Evolutionary conservation across 2,797 vertebrate species (phyloP).

Genomic region (Todus mexicanus): DNA sequence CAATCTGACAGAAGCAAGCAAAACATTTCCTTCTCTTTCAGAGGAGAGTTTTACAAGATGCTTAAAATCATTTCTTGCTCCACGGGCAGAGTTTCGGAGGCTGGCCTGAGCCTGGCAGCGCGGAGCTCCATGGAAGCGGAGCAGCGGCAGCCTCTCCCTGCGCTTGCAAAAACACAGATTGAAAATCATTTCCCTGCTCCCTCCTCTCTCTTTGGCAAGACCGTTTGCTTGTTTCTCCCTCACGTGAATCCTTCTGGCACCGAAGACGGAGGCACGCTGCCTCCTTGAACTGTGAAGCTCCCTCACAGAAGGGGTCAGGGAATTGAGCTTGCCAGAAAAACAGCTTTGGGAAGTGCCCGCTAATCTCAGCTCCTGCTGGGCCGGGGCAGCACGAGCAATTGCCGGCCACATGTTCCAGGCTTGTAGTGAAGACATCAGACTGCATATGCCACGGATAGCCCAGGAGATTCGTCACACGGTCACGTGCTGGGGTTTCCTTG

Average conservation of each 20-base stretch:
- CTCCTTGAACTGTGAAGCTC: neutral
- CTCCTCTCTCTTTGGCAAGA: neutral
- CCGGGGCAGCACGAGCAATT: neutral
- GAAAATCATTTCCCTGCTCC: neutral
- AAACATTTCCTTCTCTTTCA: neutral
- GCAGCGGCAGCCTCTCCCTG: neutral
- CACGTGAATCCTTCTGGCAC: neutral
- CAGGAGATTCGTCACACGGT: neutral
- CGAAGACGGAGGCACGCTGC: neutral
- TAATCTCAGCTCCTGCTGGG: neutral
- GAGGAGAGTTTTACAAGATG: neutral
- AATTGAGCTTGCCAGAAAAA: neutral
- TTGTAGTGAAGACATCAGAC: neutral
- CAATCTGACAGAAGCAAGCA: neutral
- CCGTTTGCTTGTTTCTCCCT: neutral
- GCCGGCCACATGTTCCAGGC: neutral
- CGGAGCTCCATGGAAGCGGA: neutral
- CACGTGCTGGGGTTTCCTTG: neutral
- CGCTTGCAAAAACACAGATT: neutral
- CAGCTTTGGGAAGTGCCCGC: neutral
- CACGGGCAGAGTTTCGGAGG: neutral
- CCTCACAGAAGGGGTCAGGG: neutral
- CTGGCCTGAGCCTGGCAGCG: neutral
- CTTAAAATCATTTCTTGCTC: neutral
- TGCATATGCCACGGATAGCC: neutral